A percentile compares a stretch with the other conserved stretches of the same genome.
Conservation (phyloP, 2,888 invertebrate species). For the Drosophila crucigera region DNA sequence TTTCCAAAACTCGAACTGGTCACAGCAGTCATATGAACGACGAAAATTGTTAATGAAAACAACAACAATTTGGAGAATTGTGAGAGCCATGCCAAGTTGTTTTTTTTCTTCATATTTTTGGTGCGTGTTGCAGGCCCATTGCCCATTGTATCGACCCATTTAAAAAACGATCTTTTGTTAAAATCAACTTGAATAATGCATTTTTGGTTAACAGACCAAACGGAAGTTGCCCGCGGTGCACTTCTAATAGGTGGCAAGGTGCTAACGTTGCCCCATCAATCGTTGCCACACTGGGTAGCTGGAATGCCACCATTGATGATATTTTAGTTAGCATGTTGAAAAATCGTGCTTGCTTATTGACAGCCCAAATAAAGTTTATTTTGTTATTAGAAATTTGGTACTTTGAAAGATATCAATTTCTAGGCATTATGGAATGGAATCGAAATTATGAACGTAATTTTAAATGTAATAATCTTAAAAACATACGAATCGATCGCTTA, state of each 20-base stretch:
- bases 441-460: not conserved
- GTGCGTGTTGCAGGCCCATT: constrained; percentile 35
- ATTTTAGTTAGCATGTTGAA: constrained; percentile 56
- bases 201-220: constrained; percentile 34
- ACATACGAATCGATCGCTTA: not conserved
- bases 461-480: not conserved
- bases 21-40: constrained; percentile 50
- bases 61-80: constrained; percentile 18
- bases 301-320: constrained; percentile 43
- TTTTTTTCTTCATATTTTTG: constrained; percentile 23
- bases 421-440: not conserved
- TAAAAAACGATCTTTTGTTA: constrained; percentile 22
- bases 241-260: constrained; percentile 54
- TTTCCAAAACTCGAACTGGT: constrained; percentile 58
- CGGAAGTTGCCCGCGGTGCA: constrained; percentile 61
- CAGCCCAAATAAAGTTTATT: constrained; percentile 1
- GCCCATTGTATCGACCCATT: constrained; percentile 38
- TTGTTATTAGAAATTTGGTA: not conserved
- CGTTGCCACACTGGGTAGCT: constrained; percentile 15
- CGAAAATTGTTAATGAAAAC: constrained; percentile 59
- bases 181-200: constrained; percentile 35
- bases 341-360: constrained; percentile 57
- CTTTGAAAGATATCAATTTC: not conserved
- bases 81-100: constrained; percentile 65
- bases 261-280: constrained; percentile 44